phyloP scores from a whole-genome alignment of 2,888 invertebrate species.

The Acrocyrtus sp. region DNA sequence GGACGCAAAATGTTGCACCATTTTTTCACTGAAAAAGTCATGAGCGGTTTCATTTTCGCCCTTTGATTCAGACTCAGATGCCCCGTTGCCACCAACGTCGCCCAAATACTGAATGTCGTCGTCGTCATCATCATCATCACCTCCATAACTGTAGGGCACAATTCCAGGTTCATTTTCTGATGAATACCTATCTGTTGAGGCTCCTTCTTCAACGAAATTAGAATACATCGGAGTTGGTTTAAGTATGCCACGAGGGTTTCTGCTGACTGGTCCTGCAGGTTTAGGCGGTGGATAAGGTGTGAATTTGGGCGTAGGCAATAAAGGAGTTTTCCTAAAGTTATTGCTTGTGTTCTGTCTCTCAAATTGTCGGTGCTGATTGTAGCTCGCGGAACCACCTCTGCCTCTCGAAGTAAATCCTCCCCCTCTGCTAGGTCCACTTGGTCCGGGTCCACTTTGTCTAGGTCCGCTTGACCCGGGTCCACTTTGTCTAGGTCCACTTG shows the following conservation, averaged over 20 bases:
- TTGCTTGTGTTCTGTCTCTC: no score
- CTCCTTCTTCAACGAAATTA: conserved; percentile 19
- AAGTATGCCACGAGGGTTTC: conserved; percentile 24
- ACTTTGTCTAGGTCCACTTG: no score
- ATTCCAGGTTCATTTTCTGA: no score
- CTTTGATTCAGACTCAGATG: not conserved
- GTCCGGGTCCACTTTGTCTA: no score
- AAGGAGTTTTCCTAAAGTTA: not conserved
- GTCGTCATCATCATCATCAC: conserved; percentile 3
- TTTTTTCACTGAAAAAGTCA: conserved; percentile 38
- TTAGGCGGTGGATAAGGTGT: conserved; percentile 35
- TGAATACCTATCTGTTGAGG: not conserved
- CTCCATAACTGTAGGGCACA: conserved; percentile 18
- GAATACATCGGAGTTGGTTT: conserved; percentile 6
- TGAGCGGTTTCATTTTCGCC: conserved; percentile 8
- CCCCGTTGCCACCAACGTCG: not conserved
- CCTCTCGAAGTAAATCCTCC: no score
- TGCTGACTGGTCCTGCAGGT: not conserved
- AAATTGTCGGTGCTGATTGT: no score
- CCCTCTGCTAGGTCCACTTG: no score
- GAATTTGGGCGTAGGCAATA: conserved; percentile 32
- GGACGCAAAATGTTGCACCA: conserved; percentile 34
- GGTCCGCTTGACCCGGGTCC: no score
- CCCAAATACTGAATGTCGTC: conserved; percentile 15
- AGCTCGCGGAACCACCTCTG: no score